Evolutionary conservation across 1,140 invertebrate genomes (phyloP), one percentile per base, ranked within the genome.

Genomic region (Danaus plexippus): DNA sequence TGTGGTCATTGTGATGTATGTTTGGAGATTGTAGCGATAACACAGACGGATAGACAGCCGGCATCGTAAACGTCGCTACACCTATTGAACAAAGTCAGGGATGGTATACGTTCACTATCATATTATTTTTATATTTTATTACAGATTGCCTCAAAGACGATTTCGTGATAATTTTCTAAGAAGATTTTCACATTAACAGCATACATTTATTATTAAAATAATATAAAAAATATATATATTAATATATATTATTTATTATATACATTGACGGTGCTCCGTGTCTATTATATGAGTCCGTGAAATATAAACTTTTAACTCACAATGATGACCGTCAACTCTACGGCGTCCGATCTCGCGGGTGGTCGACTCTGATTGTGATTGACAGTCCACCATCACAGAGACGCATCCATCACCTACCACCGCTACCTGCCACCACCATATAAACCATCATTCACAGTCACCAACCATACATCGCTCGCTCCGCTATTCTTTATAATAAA

Each of bases 311-410:
- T 32, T 32, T 32, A 32, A 32, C 2, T 32, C 7, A 32, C 22
- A 32, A 32, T 32, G 22, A 32, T 8, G 22, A 32, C 5, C 42
- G 9, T 61, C 60, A 63, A 54, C 63, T 56, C 50, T 59, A 68
- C 67, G 61, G 15, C 15, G 15, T 15, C 15, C 59, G 64, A 84
- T 81, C 78, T 73, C 63, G 77, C 79, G 80, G 80, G 80, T 85
- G 81, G 81, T 82, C 79, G 76, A 52, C 65, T 61, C 69, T 85
- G 81, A 85, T 85, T 85, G 81, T 85, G 81, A 85, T 85, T 82
- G 81, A 85, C 79, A 82, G 71, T 64, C 61, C 54, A 63, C 75
- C 77, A 77, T 80, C 79, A 80, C 73, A 73, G 64, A 64, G 64
- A 46, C 64, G 59, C 59, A 71, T 74, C 70, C 67, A 72, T 71